Percentiles rank a stretch among this genome's conserved stretches.
Evolutionary conservation across 2,113 vertebrate genomes (phyloP).

Genomic region (Amphiprion percula): DNA sequence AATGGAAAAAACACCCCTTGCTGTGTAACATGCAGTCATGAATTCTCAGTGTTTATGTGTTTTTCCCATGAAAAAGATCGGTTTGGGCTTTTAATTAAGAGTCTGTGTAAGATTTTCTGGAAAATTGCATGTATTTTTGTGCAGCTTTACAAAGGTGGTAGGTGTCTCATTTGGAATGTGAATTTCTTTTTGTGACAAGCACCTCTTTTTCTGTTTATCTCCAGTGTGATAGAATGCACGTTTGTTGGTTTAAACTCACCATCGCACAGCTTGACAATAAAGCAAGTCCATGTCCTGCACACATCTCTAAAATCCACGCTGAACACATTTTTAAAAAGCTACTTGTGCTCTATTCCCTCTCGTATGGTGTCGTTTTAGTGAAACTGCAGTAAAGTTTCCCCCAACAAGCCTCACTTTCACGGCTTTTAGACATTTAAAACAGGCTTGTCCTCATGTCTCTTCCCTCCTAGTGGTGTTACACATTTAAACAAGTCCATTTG

Average conservation of each 20-base stretch:
- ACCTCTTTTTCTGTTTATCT: background rate
- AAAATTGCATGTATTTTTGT: too few species aligned
- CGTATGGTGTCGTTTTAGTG: background rate
- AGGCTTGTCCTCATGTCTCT: constrained; percentile 50
- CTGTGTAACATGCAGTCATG: too few species aligned
- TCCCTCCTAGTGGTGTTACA: constrained; percentile 34
- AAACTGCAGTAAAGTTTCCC: background rate
- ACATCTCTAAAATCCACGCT: background rate
- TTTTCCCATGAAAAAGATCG: too few species aligned
- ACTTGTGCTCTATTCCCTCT: background rate
- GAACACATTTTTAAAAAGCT: background rate
- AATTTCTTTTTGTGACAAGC: background rate
- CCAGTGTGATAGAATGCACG: background rate
- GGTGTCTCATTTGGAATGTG: background rate
- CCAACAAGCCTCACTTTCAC: constrained; percentile 11
- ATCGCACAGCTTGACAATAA: background rate
- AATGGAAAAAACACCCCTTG: too few species aligned
- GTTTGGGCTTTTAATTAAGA: too few species aligned
- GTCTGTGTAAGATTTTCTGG: too few species aligned
- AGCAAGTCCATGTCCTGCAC: background rate
- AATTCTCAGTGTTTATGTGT: too few species aligned
- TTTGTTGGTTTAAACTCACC: background rate
- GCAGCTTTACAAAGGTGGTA: background rate
- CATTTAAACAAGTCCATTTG: constrained; percentile 75
- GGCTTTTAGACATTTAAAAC: constrained; percentile 54